Percentiles rank a stretch among this genome's conserved stretches.
These are phyloP conservation scores for Oryzias sinensis DNA, from an alignment of 2,797 vertebrate species.

Conservation along the genomic window DNA sequence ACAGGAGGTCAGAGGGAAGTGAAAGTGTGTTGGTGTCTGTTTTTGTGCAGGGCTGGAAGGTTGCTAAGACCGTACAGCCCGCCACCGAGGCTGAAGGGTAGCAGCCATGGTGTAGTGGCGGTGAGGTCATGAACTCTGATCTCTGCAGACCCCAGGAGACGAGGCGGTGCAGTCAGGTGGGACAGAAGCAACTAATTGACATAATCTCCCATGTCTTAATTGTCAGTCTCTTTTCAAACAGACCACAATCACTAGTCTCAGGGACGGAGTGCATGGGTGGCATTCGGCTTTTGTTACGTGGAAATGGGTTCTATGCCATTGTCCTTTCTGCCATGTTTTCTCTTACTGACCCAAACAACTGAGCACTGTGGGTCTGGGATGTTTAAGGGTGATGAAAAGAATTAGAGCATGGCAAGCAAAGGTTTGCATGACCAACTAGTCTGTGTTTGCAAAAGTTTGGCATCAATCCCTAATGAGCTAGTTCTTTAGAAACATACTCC, in stretches of 20 bases:
- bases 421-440: too few relatives aligned
- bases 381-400: too few relatives aligned
- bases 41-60: constrained; percentile 5
- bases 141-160: constrained; percentile 42
- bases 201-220: constrained; percentile 69
- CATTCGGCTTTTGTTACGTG: constrained; percentile 60
- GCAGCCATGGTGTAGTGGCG: constrained; percentile 54
- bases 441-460: too few relatives aligned
- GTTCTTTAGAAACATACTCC: too few relatives aligned
- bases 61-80: constrained; percentile 31
- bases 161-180: constrained; percentile 48
- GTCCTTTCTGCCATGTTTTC: constrained; percentile 34
- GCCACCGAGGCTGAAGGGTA: constrained; percentile 13
- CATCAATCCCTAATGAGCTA: too few relatives aligned
- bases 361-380: background rate
- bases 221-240: constrained; percentile 57
- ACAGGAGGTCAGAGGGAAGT: constrained; percentile 49
- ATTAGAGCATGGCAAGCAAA: too few relatives aligned
- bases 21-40: constrained; percentile 22
- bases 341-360: constrained; percentile 5
- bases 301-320: constrained; percentile 50
- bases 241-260: constrained; percentile 52
- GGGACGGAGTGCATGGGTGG: constrained; percentile 37
- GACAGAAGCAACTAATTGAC: constrained; percentile 66
- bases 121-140: constrained; percentile 61